phyloP scores from a whole-genome alignment of 1,140 invertebrate genomes.

The Melitaea cinxia region DNA sequence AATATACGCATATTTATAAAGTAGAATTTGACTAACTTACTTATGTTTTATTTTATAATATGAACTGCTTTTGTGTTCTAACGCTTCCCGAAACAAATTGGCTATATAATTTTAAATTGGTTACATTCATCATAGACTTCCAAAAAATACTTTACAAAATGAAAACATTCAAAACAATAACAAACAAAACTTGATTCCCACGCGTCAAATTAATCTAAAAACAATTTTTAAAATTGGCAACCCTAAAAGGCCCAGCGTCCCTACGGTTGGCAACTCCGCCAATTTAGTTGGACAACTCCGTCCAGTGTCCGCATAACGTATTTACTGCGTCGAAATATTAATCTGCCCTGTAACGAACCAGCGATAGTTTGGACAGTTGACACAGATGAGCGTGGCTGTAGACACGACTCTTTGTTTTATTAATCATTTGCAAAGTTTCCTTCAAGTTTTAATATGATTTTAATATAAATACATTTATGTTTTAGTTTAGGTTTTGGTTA shows the following conservation, averaged over 20 bases:
- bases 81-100: too few relatives aligned
- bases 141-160: too few relatives aligned
- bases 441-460: not conserved
- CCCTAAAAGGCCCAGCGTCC: slow-evolving; percentile 50
- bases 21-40: too few relatives aligned
- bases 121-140: too few relatives aligned
- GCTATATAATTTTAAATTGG: too few relatives aligned
- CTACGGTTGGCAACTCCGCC: slow-evolving; percentile 68
- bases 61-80: too few relatives aligned
- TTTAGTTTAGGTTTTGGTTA: too few relatives aligned
- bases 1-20: too few relatives aligned
- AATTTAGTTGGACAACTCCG: slow-evolving; percentile 70
- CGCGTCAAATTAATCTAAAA: not conserved
- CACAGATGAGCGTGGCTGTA: slow-evolving; percentile 51
- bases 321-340: slow-evolving; percentile 79
- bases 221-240: slow-evolving; percentile 22
- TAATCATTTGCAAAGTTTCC: slow-evolving; percentile 7
- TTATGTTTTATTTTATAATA: too few relatives aligned
- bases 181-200: not conserved
- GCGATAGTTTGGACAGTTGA: slow-evolving; percentile 58
- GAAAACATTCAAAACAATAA: too few relatives aligned
- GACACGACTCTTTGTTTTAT: slow-evolving; percentile 29
- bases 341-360: slow-evolving; percentile 68
- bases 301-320: slow-evolving; percentile 74
- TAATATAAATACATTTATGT: too few relatives aligned